These are phyloP conservation scores for Mormyrus proboscirostris DNA, from an alignment of 2,797 vertebrate genomes.

Conservation along the genomic window DNA sequence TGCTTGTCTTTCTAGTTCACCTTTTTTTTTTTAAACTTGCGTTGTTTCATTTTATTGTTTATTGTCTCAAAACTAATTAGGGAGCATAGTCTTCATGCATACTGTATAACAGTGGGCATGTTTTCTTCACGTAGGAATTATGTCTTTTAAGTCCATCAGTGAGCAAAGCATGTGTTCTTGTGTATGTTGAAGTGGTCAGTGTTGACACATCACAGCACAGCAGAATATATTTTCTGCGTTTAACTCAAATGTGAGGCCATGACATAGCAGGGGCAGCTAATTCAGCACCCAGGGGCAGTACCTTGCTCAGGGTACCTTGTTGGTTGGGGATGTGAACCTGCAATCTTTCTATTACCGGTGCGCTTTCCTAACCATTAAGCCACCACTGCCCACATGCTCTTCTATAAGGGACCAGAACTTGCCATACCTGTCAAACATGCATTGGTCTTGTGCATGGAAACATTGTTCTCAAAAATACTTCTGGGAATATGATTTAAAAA, in stretches of 20 bases:
- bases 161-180: not conserved
- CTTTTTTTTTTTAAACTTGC: slow-evolving; percentile 16
- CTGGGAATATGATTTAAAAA: not conserved
- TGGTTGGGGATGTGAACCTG: no score
- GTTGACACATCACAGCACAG: no score
- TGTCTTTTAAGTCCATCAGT: not conserved
- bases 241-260: no score
- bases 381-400: not conserved
- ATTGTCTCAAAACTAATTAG: slow-evolving; percentile 26
- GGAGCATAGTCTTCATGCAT: slow-evolving; percentile 11
- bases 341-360: no score
- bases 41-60: slow-evolving; percentile 28
- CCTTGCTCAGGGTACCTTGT: no score
- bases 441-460: not conserved
- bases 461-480: not conserved
- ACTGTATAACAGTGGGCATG: not conserved
- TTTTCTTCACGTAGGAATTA: not conserved
- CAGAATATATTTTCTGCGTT: no score
- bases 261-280: no score
- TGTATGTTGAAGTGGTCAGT: not conserved
- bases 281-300: no score
- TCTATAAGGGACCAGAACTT: not conserved
- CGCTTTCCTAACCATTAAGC: no score
- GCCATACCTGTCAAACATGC: not conserved
- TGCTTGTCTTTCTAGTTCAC: slow-evolving; percentile 9